Evolutionary conservation across 2,797 vertebrate species (phyloP).

Genomic region (Pangasius djambal): DNA sequence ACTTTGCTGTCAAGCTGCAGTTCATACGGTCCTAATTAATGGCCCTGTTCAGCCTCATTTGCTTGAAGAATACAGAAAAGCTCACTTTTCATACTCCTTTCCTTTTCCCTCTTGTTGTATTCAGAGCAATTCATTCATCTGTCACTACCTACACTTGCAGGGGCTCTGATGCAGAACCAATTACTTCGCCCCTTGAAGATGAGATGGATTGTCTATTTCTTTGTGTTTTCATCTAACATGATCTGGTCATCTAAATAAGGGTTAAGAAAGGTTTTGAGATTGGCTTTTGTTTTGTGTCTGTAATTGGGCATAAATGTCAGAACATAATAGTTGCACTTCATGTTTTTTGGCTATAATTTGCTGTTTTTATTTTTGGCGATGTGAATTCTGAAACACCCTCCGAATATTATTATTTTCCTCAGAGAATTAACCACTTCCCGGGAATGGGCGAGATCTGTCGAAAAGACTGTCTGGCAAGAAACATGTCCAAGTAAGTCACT

Average conservation of each 20-base stretch:
- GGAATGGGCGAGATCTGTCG: constrained; percentile 99
- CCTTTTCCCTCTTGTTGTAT: constrained; percentile 66
- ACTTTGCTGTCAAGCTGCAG: constrained; percentile 79
- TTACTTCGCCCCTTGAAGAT: constrained; percentile 80
- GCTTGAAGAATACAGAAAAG: constrained; percentile 79
- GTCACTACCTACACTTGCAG: constrained; percentile 75
- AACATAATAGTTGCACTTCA: constrained; percentile 79
- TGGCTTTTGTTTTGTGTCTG: constrained; percentile 83
- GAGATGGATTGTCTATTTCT: constrained; percentile 77
- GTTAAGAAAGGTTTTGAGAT: constrained; percentile 78
- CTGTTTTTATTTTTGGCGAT: constrained; percentile 71
- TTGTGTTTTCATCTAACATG: constrained; percentile 72
- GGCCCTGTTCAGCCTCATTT: constrained; percentile 83
- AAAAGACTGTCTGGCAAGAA: constrained; percentile 98
- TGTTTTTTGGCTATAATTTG: constrained; percentile 76
- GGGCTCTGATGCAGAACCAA: constrained; percentile 84
- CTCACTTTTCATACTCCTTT: constrained; percentile 58
- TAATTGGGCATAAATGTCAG: constrained; percentile 88
- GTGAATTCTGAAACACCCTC: constrained; percentile 74
- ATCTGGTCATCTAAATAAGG: constrained; percentile 80
- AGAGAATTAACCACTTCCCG: constrained; percentile 99
- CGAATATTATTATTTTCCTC: constrained; percentile 79
- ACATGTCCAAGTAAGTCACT: constrained; percentile 96
- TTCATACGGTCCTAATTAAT: constrained; percentile 82
- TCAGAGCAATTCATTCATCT: constrained; percentile 84